Conservation (phyloP, 2,888 invertebrate species). For the Agapetus fuscipes region DNA sequence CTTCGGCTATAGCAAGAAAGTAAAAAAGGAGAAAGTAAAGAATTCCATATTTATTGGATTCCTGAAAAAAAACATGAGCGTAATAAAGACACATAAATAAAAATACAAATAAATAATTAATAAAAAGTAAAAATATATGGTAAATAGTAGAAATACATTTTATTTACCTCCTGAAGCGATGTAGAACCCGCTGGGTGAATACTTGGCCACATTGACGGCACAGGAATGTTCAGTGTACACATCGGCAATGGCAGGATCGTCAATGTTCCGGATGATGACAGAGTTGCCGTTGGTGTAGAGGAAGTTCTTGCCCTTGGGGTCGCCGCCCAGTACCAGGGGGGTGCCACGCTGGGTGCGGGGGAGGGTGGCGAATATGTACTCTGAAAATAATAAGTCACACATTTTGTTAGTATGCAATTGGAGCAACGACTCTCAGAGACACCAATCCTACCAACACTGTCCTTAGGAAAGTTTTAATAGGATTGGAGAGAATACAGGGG, state of each 20-base stretch:
- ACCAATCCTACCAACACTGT: too few species aligned
- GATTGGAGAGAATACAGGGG: too few species aligned
- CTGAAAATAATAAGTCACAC: constrained; percentile 48
- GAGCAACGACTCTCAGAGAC: too few species aligned
- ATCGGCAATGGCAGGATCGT: constrained; percentile 90
- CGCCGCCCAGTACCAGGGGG: constrained; percentile 88
- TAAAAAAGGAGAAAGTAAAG: too few species aligned
- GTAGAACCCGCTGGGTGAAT: constrained; percentile 96
- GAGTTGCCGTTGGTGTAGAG: constrained; percentile 96
- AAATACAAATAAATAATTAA: too few species aligned
- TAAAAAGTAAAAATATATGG: not conserved
- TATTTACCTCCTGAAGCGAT: constrained; percentile 91
- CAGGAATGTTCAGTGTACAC: constrained; percentile 97
- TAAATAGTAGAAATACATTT: not conserved
- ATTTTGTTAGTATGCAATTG: too few species aligned
- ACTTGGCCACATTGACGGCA: constrained; percentile 93
- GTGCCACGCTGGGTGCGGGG: constrained; percentile 92
- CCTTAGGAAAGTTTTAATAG: too few species aligned
- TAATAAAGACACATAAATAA: too few species aligned
- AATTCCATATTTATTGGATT: too few species aligned
- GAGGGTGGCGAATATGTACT: constrained; percentile 84
- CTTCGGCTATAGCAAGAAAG: too few species aligned
- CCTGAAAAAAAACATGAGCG: too few species aligned
- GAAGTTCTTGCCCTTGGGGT: constrained; percentile 95
- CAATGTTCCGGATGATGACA: constrained; percentile 93